Conservation (phyloP, 2,888 invertebrate species). For the Philhelius pedissequus region DNA sequence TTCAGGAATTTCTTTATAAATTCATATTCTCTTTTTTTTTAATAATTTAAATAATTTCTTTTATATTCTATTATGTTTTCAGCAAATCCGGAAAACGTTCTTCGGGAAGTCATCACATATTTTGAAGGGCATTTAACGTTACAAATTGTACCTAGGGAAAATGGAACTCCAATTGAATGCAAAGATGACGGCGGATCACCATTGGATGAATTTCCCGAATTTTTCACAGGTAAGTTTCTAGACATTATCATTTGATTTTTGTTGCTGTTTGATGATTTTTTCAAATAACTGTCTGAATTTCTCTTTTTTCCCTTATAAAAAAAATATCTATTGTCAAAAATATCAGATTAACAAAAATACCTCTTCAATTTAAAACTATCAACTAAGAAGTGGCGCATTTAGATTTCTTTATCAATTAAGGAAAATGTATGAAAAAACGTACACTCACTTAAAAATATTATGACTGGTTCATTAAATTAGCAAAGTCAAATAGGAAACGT, state of each 20-base stretch:
- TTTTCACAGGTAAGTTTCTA: conserved; percentile 73
- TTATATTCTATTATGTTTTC: background rate
- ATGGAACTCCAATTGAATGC: conserved; percentile 65
- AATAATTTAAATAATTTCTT: too few relatives aligned
- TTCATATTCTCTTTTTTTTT: too few relatives aligned
- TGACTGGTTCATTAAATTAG: background rate
- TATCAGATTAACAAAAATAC: background rate
- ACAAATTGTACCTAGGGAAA: conserved; percentile 71
- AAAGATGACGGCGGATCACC: conserved; percentile 71
- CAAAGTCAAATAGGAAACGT: background rate
- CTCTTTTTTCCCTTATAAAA: too few relatives aligned
- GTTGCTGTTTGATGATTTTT: too few relatives aligned
- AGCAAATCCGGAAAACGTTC: conserved; percentile 46
- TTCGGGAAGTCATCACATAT: conserved; percentile 71
- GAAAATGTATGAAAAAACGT: background rate
- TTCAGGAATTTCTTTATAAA: too few relatives aligned
- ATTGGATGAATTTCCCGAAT: conserved; percentile 75
- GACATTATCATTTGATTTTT: too few relatives aligned
- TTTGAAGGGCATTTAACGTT: conserved; percentile 72
- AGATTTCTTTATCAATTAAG: background rate
- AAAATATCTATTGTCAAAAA: too few relatives aligned
- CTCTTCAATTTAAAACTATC: background rate
- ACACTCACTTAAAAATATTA: background rate
- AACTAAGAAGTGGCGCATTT: background rate
- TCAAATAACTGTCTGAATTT: too few relatives aligned